These are phyloP conservation scores for Polyodon spathula DNA, from an alignment of 2,113 vertebrate genomes.

Conservation along the genomic window DNA sequence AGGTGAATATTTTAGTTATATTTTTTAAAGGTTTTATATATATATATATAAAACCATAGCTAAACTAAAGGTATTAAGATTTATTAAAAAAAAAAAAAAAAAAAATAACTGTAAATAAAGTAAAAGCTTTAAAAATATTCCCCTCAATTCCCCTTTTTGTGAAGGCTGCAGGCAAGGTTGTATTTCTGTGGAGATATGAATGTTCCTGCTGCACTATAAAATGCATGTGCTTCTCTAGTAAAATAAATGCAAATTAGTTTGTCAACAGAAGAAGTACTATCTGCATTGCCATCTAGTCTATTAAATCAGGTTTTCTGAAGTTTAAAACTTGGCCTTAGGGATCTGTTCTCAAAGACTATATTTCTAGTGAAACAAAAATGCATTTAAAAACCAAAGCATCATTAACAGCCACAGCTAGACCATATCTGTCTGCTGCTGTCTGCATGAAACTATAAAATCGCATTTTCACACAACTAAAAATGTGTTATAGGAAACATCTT, in stretches of 20 bases:
- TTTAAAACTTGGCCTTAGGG: neutral
- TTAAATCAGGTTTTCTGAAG: neutral
- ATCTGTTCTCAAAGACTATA: neutral
- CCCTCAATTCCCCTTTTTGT: too few relatives aligned
- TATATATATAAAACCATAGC: too few relatives aligned
- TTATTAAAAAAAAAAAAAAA: too few relatives aligned
- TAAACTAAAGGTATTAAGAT: too few relatives aligned
- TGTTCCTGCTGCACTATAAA: neutral
- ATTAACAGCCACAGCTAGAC: too few relatives aligned
- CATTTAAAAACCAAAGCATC: neutral
- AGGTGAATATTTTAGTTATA: too few relatives aligned
- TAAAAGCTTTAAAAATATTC: too few relatives aligned
- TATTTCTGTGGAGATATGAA: neutral
- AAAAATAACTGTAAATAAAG: too few relatives aligned
- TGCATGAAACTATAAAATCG: neutral
- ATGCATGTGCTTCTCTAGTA: too few relatives aligned
- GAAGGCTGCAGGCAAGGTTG: neutral
- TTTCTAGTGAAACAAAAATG: neutral
- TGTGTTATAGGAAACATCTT: too few relatives aligned
- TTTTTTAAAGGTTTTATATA: too few relatives aligned
- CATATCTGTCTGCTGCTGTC: neutral
- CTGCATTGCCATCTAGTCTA: neutral
- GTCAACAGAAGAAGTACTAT: neutral
- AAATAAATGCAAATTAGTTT: neutral
- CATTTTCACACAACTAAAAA: neutral